These are phyloP conservation scores for Phymanthus crucifer DNA, from an alignment of 92 coral and sea anemone genomes.

Conservation along the genomic window DNA sequence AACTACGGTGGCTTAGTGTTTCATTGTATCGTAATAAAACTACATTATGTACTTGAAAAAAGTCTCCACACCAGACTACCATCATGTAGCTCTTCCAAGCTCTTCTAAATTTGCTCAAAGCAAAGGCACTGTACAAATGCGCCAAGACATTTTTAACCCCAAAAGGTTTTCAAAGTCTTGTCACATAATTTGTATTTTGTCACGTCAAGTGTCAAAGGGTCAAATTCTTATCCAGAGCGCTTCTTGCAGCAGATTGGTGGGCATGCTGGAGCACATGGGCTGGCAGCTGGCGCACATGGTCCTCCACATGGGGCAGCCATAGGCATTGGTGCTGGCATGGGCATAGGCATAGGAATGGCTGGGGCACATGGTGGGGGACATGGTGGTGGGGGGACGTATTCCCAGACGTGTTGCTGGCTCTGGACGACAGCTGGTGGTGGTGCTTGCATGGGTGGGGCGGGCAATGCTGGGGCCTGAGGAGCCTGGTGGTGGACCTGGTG, in stretches of 20 bases:
- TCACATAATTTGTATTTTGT: constrained; percentile 17
- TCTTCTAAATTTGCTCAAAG: constrained; percentile 36
- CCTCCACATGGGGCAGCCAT: constrained; percentile 10
- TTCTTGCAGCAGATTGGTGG: constrained; percentile 74
- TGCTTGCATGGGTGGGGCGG: constrained; percentile 76
- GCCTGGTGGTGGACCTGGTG: constrained; percentile 86
- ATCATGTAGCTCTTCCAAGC: constrained; percentile 34
- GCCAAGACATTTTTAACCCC: constrained; percentile 26
- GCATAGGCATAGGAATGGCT: constrained; percentile 54
- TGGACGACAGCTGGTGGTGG: constrained; percentile 91
- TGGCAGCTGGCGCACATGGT: constrained; percentile 27
- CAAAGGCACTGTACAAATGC: constrained; percentile 32
- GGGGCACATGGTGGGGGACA: constrained; percentile 68
- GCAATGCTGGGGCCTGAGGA: constrained; percentile 77
- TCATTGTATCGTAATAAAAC: constrained; percentile 21
- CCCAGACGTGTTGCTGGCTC: constrained; percentile 95
- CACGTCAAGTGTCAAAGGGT: constrained; percentile 16
- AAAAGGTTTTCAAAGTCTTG: constrained; percentile 28
- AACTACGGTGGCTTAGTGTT: constrained; percentile 21
- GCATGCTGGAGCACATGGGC: constrained; percentile 65
- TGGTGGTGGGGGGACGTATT: constrained; percentile 87
- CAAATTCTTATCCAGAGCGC: constrained; percentile 63
- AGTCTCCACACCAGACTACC: constrained; percentile 13
- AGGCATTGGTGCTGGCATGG: constrained; percentile 31
- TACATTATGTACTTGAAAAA: constrained; percentile 37